Evolutionary conservation across 2,797 vertebrate species (phyloP), one percentile per base, ranked within the genome.

Genomic region (Lates japonicus): DNA sequence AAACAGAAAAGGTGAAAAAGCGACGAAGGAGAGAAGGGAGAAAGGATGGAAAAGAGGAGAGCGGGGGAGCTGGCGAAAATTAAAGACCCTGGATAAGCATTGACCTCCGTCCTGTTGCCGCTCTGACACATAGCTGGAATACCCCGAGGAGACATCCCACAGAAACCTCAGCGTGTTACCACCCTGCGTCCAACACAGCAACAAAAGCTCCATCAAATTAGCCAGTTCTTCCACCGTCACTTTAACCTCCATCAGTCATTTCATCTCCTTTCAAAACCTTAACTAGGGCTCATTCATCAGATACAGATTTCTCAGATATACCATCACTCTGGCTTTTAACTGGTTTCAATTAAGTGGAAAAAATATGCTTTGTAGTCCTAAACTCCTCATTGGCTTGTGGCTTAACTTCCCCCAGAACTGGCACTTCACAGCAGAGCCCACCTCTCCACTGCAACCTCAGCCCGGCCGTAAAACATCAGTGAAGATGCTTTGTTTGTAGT

Each of bases 51-150:
- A 22, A 37, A 46, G 3, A 35, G 17, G 20, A 52, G 17, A 1
- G 9, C 5, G 49, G 4, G 5, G 19, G 20, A 35, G 16, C 3
- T 35, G 6, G n/a, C 0, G n/a, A 54, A 91, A 86, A 93, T 93
- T 73, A 90, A 90, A 93, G 82, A 67, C 69, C 49, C 46, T 57
- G 81, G 66, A 86, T 92, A 90, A 94, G 80, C 68, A 33, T 92
- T 92, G 87, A 91, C 90, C 84, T 80, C n/a, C 37, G n/a, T 90
- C 78, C 92, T 94, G 93, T 89, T 93, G 76, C 62, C 16, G 64
- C 76, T 93, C 90, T 39, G 90, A 94, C 90, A 93, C 78, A 95
- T 94, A 78, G 87, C 81, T 95, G 87, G 74, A 94, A 95, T 95
- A 84, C 76, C 70, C 85, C 39, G 0, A 61, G 35, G 80, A 52